These are phyloP conservation scores for Lasiommata megera DNA, from an alignment of 2,888 invertebrate genomes.

Conservation along the genomic window DNA sequence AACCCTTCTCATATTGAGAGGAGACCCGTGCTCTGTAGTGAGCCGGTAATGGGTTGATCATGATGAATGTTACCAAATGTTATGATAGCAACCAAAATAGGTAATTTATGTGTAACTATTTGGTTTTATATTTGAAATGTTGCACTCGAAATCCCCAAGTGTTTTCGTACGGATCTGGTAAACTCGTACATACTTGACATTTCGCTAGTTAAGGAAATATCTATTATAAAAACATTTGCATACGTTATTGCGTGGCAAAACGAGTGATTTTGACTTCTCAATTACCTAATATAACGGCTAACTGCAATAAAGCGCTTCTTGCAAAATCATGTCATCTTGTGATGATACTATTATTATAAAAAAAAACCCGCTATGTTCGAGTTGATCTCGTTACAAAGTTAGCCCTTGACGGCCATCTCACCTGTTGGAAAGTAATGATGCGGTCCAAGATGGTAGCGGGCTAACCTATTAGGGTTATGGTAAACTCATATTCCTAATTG, in stretches of 20 bases:
- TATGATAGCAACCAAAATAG: not conserved
- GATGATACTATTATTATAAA: not conserved
- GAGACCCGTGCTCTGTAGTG: too few species aligned
- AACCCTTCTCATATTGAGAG: too few species aligned
- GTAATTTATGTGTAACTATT: not conserved
- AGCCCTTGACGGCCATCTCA: too few species aligned
- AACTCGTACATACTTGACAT: not conserved
- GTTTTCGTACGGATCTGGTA: not conserved
- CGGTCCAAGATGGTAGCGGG: too few species aligned
- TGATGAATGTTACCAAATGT: too few species aligned
- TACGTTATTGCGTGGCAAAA: not conserved
- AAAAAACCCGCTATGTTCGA: too few species aligned
- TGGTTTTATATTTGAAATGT: not conserved
- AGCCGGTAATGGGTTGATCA: too few species aligned
- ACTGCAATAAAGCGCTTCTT: not conserved
- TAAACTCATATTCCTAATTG: too few species aligned
- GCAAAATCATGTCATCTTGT: not conserved
- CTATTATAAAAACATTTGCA: not conserved
- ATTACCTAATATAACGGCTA: not conserved
- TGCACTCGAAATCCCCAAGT: not conserved
- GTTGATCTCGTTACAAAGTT: too few species aligned
- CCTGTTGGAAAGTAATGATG: too few species aligned
- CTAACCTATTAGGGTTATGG: too few species aligned
- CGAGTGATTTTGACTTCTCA: not conserved
- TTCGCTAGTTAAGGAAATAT: not conserved